A percentile compares a stretch with the other conserved stretches of the same genome.
These are phyloP conservation scores for Sinocyclocheilus rhinocerous DNA, from an alignment of 2,113 vertebrate species.

Conservation along the genomic window DNA sequence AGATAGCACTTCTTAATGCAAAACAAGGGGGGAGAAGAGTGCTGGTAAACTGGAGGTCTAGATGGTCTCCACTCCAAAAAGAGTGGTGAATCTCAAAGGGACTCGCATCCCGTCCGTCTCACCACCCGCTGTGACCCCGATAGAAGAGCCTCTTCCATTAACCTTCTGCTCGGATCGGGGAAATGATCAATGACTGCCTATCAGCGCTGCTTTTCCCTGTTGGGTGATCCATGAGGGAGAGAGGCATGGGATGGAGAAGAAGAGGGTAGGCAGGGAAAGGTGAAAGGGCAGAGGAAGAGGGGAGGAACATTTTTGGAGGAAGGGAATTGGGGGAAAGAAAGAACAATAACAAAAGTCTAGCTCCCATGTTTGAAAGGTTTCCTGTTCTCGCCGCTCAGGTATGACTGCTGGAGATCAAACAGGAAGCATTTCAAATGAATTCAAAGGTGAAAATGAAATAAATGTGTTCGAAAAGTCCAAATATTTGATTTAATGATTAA, in stretches of 20 bases:
- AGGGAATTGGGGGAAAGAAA: conserved; percentile 68
- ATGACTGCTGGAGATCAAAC: conserved; percentile 1
- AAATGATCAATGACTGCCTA: conserved; percentile 85
- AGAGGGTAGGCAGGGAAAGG: conserved; percentile 67
- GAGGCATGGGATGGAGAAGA: conserved; percentile 62
- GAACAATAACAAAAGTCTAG: conserved; percentile 69
- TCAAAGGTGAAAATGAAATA: not conserved
- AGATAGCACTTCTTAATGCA: conserved; percentile 9
- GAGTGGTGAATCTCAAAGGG: conserved; percentile 62
- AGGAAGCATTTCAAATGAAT: not conserved
- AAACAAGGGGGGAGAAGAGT: conserved; percentile 61
- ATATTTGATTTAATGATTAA: not conserved
- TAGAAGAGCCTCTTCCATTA: conserved; percentile 79
- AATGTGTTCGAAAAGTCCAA: not conserved
- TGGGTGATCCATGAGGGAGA: conserved; percentile 60
- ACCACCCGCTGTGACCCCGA: conserved; percentile 5
- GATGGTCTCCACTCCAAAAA: conserved; percentile 64
- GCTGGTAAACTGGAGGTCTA: conserved; percentile 57
- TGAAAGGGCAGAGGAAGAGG: conserved; percentile 81
- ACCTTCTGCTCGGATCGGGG: conserved; percentile 70
- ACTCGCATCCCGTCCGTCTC: conserved; percentile 67
- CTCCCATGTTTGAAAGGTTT: conserved; percentile 70
- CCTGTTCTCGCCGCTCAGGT: conserved; percentile 48
- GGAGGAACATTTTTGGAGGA: conserved; percentile 79
- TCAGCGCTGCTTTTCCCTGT: conserved; percentile 73